A percentile compares a stretch with the other conserved stretches of the same genome.
These are phyloP conservation scores for Onychomys torridus DNA, from an alignment of 2,797 vertebrate genomes.

Conservation along the genomic window DNA sequence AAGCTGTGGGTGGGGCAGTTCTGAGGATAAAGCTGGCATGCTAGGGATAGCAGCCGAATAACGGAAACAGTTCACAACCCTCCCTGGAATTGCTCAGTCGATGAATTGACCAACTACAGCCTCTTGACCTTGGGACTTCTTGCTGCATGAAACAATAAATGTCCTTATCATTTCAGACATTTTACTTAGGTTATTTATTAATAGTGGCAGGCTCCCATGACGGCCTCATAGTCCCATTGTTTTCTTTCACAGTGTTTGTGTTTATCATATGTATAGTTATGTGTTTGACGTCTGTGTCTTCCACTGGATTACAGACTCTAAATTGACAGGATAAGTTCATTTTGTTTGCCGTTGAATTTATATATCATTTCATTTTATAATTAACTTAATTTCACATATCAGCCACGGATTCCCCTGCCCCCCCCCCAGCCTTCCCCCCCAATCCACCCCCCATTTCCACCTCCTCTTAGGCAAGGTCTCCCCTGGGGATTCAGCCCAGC, in stretches of 20 bases:
- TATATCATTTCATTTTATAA: no score
- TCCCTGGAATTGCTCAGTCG: background rate
- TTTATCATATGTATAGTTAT: background rate
- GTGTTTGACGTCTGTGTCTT: background rate
- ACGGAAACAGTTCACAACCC: background rate
- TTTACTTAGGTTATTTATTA: conserved; percentile 69
- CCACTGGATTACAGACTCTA: background rate
- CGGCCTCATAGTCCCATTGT: background rate
- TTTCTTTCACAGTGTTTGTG: conserved; percentile 27
- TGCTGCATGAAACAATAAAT: background rate
- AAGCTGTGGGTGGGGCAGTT: no score
- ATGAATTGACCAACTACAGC: background rate
- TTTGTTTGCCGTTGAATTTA: background rate
- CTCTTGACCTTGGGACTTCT: conserved; percentile 69
- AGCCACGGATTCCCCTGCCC: no score
- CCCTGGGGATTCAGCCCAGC: no score
- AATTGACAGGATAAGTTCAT: background rate
- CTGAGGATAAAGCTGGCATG: background rate
- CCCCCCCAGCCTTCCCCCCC: no score
- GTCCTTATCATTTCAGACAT: conserved; percentile 59
- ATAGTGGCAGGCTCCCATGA: conserved; percentile 8
- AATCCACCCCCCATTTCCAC: no score
- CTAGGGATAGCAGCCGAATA: background rate
- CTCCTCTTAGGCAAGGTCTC: no score
- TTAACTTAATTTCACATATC: no score